Percentiles rank a stretch among this genome's conserved stretches.
These are phyloP conservation scores for Aleiodes alternator DNA, from an alignment of 2,888 invertebrate genomes.

Conservation along the genomic window DNA sequence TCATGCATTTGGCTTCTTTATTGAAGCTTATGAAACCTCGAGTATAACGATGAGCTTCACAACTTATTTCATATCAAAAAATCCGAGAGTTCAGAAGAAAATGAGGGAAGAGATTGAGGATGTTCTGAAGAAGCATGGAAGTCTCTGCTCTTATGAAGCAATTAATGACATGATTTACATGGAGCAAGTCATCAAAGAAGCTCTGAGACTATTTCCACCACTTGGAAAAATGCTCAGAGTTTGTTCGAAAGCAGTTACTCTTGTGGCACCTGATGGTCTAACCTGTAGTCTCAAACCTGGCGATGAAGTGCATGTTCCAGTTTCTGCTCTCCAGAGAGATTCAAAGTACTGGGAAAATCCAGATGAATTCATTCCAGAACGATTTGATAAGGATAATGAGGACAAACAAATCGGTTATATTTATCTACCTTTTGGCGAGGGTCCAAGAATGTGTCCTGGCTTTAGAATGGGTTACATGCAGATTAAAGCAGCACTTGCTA, in stretches of 20 bases:
- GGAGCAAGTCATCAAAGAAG: conserved; percentile 73
- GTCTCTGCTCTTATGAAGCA: conserved; percentile 74
- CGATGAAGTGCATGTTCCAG: conserved; percentile 54
- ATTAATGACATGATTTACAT: conserved; percentile 76
- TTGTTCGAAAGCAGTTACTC: conserved; percentile 53
- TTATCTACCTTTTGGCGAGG: conserved; percentile 52
- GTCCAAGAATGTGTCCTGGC: conserved; percentile 52
- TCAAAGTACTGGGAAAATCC: conserved; percentile 53
- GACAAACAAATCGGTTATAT: conserved; percentile 39
- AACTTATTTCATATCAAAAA: conserved; percentile 74
- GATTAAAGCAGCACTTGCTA: conserved; percentile 52
- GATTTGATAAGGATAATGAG: conserved; percentile 48
- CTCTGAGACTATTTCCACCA: conserved; percentile 54
- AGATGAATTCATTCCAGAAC: conserved; percentile 51
- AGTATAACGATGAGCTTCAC: conserved; percentile 75
- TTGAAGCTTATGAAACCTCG: conserved; percentile 77
- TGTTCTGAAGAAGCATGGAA: conserved; percentile 64
- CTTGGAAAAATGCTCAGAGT: conserved; percentile 48
- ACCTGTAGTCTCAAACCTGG: conserved; percentile 56
- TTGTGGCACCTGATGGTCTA: conserved; percentile 60
- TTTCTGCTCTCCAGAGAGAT: conserved; percentile 52
- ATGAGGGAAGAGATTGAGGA: conserved; percentile 74
- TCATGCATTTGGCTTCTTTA: conserved; percentile 76
- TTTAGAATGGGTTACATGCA: conserved; percentile 47
- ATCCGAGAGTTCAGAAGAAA: conserved; percentile 74